Evolutionary conservation across 2,888 invertebrate species (phyloP).

Genomic region (Amblyjoppa fuscipennis): DNA sequence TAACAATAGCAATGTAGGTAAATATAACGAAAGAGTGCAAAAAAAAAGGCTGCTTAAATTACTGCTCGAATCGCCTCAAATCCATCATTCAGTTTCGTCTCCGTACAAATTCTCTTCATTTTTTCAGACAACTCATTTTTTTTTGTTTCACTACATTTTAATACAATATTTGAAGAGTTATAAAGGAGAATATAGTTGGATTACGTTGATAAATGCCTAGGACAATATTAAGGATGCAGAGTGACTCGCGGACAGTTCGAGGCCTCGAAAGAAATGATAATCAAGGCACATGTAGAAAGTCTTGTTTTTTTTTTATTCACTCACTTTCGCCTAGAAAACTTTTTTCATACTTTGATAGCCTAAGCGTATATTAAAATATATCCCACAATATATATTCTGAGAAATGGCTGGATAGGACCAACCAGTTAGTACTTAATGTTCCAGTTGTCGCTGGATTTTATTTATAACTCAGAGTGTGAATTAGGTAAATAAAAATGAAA

Average conservation of each 20-base stretch:
- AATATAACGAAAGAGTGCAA: neutral
- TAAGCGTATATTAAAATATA: slow-evolving; percentile 53
- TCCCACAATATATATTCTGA: slow-evolving; percentile 40
- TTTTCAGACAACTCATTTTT: neutral
- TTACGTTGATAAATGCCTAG: neutral
- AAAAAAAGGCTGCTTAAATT: neutral
- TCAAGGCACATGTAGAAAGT: slow-evolving; percentile 32
- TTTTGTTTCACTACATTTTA: neutral
- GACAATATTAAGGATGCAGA: neutral
- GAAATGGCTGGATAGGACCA: slow-evolving; percentile 54
- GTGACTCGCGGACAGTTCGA: neutral
- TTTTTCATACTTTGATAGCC: slow-evolving; percentile 10
- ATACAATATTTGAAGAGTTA: neutral
- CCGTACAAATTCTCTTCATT: neutral
- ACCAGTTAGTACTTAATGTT: slow-evolving; percentile 45
- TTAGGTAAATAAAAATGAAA: neutral
- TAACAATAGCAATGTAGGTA: neutral
- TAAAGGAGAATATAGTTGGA: neutral
- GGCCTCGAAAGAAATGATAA: neutral
- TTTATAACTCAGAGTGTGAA: slow-evolving; percentile 3
- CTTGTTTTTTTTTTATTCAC: slow-evolving; percentile 22
- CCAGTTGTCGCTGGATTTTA: slow-evolving; percentile 8
- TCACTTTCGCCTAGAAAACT: slow-evolving; percentile 1
- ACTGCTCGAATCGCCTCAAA: neutral
- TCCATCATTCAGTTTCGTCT: neutral